Evolutionary conservation across 2,113 vertebrate genomes (phyloP), one percentile per base, ranked within the genome.

Genomic region (Erpornis zantholeuca): DNA sequence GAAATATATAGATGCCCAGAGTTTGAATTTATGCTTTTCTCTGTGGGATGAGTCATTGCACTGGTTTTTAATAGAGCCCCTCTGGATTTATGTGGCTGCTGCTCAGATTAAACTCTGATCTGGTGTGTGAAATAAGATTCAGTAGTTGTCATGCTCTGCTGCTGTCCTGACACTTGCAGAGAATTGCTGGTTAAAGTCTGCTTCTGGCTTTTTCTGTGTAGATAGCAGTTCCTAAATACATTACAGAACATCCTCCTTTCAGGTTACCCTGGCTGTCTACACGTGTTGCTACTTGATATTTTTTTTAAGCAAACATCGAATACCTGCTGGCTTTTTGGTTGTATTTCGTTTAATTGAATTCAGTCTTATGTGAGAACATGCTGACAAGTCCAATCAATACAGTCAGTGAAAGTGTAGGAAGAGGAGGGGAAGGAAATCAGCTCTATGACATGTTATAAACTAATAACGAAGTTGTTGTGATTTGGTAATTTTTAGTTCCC

Each of bases 361-460:
- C 56, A 53, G 44, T 68, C 23, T 85, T 90, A 84, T 2, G 68
- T 82, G 71, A 90, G 80, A 93, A 90, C 50, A 29, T 19, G 72
- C 76, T 86, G 94, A 92, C 90, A 95, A 93, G 76, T 81, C 68
- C 56, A 88, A 49, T 95, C 90, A 57, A 60, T 96, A 81, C 60
- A n/a, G 75, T 75, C 76, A 79, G 76, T 88, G 64, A 85, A 95
- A 73, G 77, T 92, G 94, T 68, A 88, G 80, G 49, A 83, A 88
- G 44, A 64, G 64, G 16, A 65, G 17, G 56, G 61, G 20, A 86
- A 88, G 71, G 44, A 93, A 94, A 77, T 92, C 45, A 95, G 29
- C 35, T 64, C 12, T 85, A 31, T 81, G 71, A 40, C 72, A 77
- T 59, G 31, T 84, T 94, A 60, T 25, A 86, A 88, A 56, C 64